Base-by-base conservation (phyloP, 2,113 vertebrate species). In the Agelaius phoeniceus region DNA sequence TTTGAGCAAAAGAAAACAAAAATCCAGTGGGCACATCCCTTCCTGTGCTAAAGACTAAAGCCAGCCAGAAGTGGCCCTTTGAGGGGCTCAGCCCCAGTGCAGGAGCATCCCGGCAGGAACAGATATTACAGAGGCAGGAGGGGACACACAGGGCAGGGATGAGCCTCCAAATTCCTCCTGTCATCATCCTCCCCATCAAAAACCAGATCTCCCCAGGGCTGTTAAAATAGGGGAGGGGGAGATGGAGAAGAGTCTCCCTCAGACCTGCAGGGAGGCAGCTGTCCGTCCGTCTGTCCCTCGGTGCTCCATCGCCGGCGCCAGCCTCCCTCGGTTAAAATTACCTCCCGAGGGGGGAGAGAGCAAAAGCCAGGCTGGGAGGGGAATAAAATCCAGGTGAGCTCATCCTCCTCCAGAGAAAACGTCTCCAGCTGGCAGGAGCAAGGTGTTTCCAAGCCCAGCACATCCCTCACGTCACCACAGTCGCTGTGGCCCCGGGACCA, bases 361-460 rank as follows among this genome's bases (percentile, higher is more conserved):
- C 35, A 89, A 91, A 91, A 95, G 6, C 46, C 11, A 2, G 33
- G 77, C 87, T 93, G 95, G 94, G 92, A 96, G 84, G 90, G 92
- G 84, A 93, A 81, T 73, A 69, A 91, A 93, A 91, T 15, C 55
- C 92, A 96, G 95, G 95, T 91, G 94, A 96, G 94, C 87, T 95
- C 92, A 91, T 88, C 83, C 78, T 90, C 77, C 87, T 86, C 91
- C 62, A 1, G 69, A 81, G 55, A 61, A 69, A 93, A 77, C 7
- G 2, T 82, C 92, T 83, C 79, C 20, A n/a, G 90, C 31, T 86
- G 92, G 95, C 94, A 84, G 0, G 9, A 77, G 94, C 3, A 1
- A 83, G 87, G 65, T 22, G 87, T 83, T 94, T 91, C 80, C 90
- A 27, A 91, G 73, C 63, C 92, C 24, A 0, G 87, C 94, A 89